Base-by-base conservation (phyloP, 1,140 invertebrate genomes). In the Ips typographus region DNA sequence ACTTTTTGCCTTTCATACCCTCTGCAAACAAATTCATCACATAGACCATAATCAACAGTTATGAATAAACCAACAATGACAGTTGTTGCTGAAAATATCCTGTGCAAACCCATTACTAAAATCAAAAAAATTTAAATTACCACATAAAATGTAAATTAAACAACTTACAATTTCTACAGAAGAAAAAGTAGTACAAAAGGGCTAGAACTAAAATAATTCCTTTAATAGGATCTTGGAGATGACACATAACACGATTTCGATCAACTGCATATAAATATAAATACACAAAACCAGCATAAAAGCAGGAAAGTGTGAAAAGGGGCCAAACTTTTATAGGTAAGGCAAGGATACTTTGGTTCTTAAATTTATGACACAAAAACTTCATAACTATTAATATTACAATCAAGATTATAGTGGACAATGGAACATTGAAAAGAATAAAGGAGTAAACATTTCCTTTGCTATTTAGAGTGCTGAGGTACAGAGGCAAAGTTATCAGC, bases 141-240 rank as follows among this genome's bases (percentile, higher is more conserved):
- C 1, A 72, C 2, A 61, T 2, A 36, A 55, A 1, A 1, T 55
- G 37, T 40, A n/a, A 43, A n/a, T 36, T 4, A 22, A 22, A 22
- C 22, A 65, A 82, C 83, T 83, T 79, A 87, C 85, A 83, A 81
- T 84, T 86, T 73, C 82, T 82, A 76, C 85, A 86, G 71, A 86
- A 85, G 76, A 87, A 85, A 76, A 86, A 86, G 72, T 87, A 86
- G 72, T 85, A 86, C 6, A 87, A 80, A 44, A 87, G 77, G 0
- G 86, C 83, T 73, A 86, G 86, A 0, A 87, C 82, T 43, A 87
- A 74, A 2, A 84, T 78, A 38, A 86, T 80, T 43, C 85, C 85
- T 71, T 87, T 85, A 39, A 87, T 83, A 0, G 86, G 86, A 76
- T 87, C 86, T 74, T 87, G 86, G 3, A 86, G 78, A 75, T 87